Evolutionary conservation across 2,888 invertebrate genomes (phyloP).

Genomic region (Eristalis tenax): DNA sequence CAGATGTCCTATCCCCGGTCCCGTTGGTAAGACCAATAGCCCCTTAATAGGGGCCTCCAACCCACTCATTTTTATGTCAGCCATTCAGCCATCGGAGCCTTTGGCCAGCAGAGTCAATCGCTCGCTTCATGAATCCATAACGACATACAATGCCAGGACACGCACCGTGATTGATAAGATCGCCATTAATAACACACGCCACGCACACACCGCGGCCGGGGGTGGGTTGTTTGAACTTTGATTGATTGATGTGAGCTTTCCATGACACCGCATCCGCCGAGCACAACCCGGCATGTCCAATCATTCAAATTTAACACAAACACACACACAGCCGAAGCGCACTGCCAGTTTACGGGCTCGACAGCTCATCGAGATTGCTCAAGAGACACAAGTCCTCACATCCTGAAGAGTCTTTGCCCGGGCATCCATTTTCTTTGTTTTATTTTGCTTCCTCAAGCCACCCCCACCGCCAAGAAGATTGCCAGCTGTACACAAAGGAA

Average conservation of each 20-base stretch:
- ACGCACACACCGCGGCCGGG: neutral
- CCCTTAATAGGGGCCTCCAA: neutral
- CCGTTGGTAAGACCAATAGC: neutral
- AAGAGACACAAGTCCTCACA: slow-evolving; percentile 1
- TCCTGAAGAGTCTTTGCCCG: slow-evolving; percentile 1
- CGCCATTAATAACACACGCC: slow-evolving; percentile 14
- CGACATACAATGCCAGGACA: slow-evolving; percentile 23
- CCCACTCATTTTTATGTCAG: neutral
- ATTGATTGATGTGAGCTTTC: slow-evolving; percentile 59
- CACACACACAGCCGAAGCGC: neutral
- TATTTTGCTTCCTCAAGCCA: neutral
- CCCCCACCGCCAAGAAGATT: neutral
- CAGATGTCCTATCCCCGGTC: neutral
- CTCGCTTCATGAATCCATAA: slow-evolving; percentile 42
- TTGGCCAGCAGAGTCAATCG: neutral
- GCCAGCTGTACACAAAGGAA: neutral
- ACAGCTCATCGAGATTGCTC: slow-evolving; percentile 19
- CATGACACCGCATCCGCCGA: slow-evolving; percentile 7
- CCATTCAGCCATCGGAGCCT: neutral
- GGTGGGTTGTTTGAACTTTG: slow-evolving; percentile 58
- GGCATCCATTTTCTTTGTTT: neutral
- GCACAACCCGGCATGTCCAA: neutral
- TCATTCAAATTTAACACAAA: slow-evolving; percentile 7
- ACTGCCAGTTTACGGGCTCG: neutral
- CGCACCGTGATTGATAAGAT: slow-evolving; percentile 51